Evolutionary conservation across 2,888 invertebrate genomes (phyloP), one percentile per base, ranked within the genome.

Genomic region (Brachyptera risi): DNA sequence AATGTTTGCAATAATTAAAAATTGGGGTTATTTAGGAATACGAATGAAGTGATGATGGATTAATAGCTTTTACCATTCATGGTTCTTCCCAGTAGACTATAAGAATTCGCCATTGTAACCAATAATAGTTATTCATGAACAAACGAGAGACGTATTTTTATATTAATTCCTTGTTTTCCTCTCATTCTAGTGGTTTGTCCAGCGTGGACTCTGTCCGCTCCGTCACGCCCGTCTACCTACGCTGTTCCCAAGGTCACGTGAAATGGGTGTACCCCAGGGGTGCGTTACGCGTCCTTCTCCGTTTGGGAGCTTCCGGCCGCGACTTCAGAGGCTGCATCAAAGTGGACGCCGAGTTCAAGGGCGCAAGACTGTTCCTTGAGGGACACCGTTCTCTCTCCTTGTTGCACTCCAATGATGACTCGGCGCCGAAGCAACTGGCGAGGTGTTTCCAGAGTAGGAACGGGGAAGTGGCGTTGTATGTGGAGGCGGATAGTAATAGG

Each of bases 191-290:
- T 11, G 85, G 86, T 4, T 71, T 83, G 65, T 69, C 71, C 4
- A 73, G 78, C 71, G 71, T 76, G 5, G 82, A 74, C 59, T 73
- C 75, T 61, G 74, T 72, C 61, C 80, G 86, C 59, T 87, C 85
- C 2, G 87, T 90, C 54, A 85, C 86, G 37, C 88, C 89, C 0
- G 86, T 90, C 37, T 88, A 89, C 75, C 80, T 90, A 56, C 80
- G 88, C 26, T 90, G 90, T 70, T 79, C 86, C 19, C 84, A 86
- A 63, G 90, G 90, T 24, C 76, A 78, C 21, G 82, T 90, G 11
- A 79, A 82, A n/a, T 90, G 90, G 90, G 74, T 83, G 68, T 89
- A 89, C 73, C 89, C 90, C 0, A 80, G 84, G 5, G 89, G 88
- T 0, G 89, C 88, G 0, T 76, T 90, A 17, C 76, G 89, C 21